A percentile compares a stretch with the other conserved stretches of the same genome.
Conservation (phyloP, 2,797 vertebrate genomes). For the Halcyon badia region DNA sequence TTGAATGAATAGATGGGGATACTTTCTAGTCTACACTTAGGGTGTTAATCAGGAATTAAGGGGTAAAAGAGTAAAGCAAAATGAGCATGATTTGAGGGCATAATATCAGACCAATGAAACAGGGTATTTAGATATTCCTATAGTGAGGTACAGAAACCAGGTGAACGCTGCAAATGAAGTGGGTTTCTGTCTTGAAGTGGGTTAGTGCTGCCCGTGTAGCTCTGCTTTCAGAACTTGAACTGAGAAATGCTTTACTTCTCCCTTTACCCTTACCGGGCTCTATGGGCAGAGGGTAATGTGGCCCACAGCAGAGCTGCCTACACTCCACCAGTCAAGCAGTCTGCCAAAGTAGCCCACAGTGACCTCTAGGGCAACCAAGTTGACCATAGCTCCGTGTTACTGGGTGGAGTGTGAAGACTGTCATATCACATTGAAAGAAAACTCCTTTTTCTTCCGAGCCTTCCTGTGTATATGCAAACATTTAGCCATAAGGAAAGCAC, state of each 20-base stretch:
- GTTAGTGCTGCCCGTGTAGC: not conserved
- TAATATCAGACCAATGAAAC: not conserved
- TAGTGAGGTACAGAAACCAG: not conserved
- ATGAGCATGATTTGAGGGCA: not conserved
- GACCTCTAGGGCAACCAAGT: not conserved
- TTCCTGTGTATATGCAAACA: not conserved
- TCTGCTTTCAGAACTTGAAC: not conserved
- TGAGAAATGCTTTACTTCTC: not conserved
- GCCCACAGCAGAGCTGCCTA: not conserved
- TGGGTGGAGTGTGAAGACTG: not conserved
- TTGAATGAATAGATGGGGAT: not conserved
- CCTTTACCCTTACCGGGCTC: not conserved
- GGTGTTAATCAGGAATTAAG: not conserved
- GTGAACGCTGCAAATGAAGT: not conserved
- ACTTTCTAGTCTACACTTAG: not conserved
- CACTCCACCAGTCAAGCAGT: not conserved
- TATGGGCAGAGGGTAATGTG: not conserved
- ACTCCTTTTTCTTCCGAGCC: not conserved
- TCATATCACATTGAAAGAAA: accelerated
- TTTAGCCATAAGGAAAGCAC: not conserved
- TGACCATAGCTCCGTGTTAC: not conserved
- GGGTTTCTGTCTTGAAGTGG: not conserved
- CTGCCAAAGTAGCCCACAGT: not conserved
- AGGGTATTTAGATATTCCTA: not conserved
- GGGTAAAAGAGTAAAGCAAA: not conserved